Conservation (phyloP, 2,888 invertebrate species). For the Choreutis nemorana region DNA sequence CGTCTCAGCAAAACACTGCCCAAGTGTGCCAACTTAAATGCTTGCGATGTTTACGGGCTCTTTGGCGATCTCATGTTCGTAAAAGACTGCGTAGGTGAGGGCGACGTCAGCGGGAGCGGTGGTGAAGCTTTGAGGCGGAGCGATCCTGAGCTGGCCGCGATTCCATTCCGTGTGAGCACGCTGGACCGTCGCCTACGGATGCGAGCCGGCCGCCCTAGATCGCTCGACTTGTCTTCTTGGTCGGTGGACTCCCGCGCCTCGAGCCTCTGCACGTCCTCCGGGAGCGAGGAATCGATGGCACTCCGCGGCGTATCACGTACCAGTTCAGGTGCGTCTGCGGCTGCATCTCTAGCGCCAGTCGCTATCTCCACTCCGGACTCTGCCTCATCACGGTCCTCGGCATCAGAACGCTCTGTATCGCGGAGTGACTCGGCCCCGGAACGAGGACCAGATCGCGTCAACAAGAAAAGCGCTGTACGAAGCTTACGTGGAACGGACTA, state of each 20-base stretch:
- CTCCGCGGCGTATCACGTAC: slow-evolving; percentile 77
- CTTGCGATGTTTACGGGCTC: slow-evolving; percentile 88
- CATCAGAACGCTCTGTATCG: slow-evolving; percentile 43
- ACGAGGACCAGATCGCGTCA: slow-evolving; percentile 19
- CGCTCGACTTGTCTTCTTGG: slow-evolving; percentile 86
- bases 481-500: slow-evolving; percentile 52
- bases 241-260: slow-evolving; percentile 87
- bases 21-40: slow-evolving; percentile 73
- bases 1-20: slow-evolving; percentile 83
- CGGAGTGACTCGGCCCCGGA: slow-evolving; percentile 32
- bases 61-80: slow-evolving; percentile 91
- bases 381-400: slow-evolving; percentile 41
- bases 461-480: slow-evolving; percentile 34
- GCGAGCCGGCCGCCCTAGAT: slow-evolving; percentile 83
- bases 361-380: slow-evolving; percentile 56
- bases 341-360: slow-evolving; percentile 61
- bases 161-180: slow-evolving; percentile 84
- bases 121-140: slow-evolving; percentile 80
- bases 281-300: slow-evolving; percentile 86
- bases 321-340: slow-evolving; percentile 78
- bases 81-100: slow-evolving; percentile 85
- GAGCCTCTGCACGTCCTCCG: slow-evolving; percentile 82
- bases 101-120: slow-evolving; percentile 73
- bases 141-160: slow-evolving; percentile 85
- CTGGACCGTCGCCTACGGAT: slow-evolving; percentile 81